These are phyloP conservation scores for Trinorchestia longiramus DNA, from an alignment of 1,140 invertebrate species.

Conservation along the genomic window DNA sequence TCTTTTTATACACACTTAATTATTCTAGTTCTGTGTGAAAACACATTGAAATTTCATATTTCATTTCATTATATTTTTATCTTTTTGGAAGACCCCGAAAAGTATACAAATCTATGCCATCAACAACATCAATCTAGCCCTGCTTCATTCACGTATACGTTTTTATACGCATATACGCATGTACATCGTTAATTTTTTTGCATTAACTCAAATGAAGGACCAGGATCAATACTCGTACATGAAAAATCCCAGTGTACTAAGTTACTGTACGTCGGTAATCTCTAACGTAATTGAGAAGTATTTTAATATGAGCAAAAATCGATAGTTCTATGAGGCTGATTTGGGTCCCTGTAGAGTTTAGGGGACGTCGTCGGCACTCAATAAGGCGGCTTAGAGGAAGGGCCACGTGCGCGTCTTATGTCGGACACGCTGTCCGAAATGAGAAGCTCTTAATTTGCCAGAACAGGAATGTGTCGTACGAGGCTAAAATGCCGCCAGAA, in stretches of 20 bases:
- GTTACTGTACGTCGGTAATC: background rate
- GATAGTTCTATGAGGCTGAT: constrained; percentile 21
- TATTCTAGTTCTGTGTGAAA: too few relatives aligned
- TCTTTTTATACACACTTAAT: too few relatives aligned
- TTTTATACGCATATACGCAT: too few relatives aligned
- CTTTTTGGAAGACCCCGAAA: too few relatives aligned
- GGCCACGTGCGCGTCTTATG: constrained; percentile 18
- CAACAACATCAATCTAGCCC: too few relatives aligned
- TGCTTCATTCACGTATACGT: too few relatives aligned
- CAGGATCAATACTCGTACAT: background rate
- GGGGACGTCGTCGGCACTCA: constrained; percentile 19
- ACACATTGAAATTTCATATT: too few relatives aligned
- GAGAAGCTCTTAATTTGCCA: constrained; percentile 42
- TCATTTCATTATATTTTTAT: too few relatives aligned
- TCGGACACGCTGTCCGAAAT: background rate
- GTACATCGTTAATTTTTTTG: too few relatives aligned
- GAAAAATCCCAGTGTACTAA: background rate
- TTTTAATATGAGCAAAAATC: constrained; percentile 26
- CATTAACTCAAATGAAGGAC: background rate
- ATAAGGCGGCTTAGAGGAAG: constrained; percentile 28
- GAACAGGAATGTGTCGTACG: background rate
- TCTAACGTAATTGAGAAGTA: background rate
- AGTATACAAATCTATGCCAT: too few relatives aligned
- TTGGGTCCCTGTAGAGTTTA: background rate
- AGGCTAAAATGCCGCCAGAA: background rate